Evolutionary conservation across 2,113 vertebrate species (phyloP).

Genomic region (Dendrocopos noguchii): DNA sequence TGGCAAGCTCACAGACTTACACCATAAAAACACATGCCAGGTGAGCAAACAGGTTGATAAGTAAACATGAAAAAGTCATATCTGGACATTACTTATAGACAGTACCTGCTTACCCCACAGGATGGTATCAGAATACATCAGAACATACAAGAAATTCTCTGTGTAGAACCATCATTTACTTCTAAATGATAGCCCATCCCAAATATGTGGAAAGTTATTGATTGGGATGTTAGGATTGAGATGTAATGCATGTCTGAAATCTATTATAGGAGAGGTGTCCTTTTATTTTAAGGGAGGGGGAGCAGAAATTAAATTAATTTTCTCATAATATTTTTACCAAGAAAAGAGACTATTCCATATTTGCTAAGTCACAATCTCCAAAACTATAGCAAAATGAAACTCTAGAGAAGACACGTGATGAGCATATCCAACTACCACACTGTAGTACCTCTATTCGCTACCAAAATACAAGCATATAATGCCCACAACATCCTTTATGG

Average conservation of each 20-base stretch:
- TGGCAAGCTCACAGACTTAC: rapidly evolving
- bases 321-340: not conserved
- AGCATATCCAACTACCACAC: not conserved
- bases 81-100: not conserved
- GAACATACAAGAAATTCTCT: not conserved
- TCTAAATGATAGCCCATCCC: not conserved
- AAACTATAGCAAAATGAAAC: not conserved
- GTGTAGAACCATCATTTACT: not conserved
- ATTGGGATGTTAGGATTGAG: not conserved
- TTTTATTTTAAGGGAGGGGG: not conserved
- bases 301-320: not conserved
- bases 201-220: not conserved
- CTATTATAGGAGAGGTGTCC: not conserved
- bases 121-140: not conserved
- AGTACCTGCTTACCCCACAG: not conserved
- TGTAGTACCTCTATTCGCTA: not conserved
- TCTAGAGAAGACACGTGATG: not conserved
- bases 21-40: not conserved
- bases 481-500: not conserved
- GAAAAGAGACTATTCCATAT: not conserved
- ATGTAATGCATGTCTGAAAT: not conserved
- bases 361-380: not conserved
- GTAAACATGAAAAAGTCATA: not conserved
- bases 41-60: not conserved
- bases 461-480: not conserved